phyloP scores from a whole-genome alignment of 2,113 vertebrate species.

The Baryphthengus martii region DNA sequence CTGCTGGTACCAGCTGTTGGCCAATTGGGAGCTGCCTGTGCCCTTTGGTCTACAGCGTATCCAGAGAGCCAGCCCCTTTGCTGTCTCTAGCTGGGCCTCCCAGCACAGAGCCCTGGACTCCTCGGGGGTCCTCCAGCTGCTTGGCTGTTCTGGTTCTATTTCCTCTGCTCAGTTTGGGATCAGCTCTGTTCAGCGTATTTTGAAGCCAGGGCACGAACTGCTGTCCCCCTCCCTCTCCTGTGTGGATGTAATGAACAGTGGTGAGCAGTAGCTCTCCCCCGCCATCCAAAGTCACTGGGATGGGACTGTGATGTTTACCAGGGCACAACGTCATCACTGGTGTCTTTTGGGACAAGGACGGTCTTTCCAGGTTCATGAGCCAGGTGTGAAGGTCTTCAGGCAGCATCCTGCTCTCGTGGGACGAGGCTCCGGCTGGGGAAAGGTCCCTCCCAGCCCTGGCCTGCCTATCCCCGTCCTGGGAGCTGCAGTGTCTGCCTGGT shows the following conservation, averaged over 20 bases:
- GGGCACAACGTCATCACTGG: not conserved
- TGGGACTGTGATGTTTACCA: not conserved
- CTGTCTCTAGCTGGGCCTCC: not conserved
- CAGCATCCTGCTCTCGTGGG: not conserved
- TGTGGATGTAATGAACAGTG: fast-evolving
- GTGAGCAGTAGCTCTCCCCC: not conserved
- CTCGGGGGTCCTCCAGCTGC: not conserved
- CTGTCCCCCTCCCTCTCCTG: not conserved
- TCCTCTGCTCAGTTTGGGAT: not conserved
- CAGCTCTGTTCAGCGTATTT: not conserved
- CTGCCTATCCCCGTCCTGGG: not conserved
- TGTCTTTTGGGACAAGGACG: not conserved
- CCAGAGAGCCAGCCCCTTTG: not conserved
- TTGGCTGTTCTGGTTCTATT: not conserved
- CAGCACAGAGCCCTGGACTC: not conserved
- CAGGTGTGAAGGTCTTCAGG: not conserved
- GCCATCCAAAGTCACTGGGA: not conserved
- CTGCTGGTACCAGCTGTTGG: not conserved
- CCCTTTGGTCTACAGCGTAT: not conserved
- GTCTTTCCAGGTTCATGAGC: not conserved
- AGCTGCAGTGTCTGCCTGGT: not conserved
- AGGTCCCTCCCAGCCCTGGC: not conserved
- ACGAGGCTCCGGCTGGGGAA: not conserved
- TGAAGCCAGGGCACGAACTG: not conserved
- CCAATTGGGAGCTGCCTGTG: not conserved